Conservation (phyloP, 1,140 invertebrate genomes). For the Contarinia nasturtii region DNA sequence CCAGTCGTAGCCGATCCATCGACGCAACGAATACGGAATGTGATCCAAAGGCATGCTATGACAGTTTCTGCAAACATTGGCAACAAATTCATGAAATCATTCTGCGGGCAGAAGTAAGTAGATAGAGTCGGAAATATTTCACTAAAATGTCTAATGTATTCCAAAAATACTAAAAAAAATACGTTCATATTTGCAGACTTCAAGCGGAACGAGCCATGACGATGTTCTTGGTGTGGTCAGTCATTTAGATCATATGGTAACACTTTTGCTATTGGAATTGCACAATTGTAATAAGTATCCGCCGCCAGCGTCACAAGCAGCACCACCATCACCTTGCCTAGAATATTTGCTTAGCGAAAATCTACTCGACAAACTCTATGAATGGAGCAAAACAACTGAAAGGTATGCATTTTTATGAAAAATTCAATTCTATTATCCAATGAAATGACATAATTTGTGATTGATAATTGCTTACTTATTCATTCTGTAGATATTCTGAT, state of each 20-base stretch:
- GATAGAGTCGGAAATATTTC: too few species aligned
- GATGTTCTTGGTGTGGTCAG: constrained; percentile 79
- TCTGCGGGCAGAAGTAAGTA: constrained; percentile 34
- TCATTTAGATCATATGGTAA: constrained; percentile 81
- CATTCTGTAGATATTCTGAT: constrained; percentile 44
- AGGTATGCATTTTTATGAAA: constrained; percentile 26
- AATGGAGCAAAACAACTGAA: constrained; percentile 55
- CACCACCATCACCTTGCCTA: constrained; percentile 43
- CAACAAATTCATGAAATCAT: constrained; percentile 77
- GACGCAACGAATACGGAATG: constrained; percentile 25
- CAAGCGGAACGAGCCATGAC: constrained; percentile 41
- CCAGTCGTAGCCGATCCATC: constrained; percentile 24
- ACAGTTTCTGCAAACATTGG: constrained; percentile 90
- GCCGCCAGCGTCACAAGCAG: constrained; percentile 19
- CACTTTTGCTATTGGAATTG: constrained; percentile 69
- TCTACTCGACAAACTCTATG: constrained; percentile 53
- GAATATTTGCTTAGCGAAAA: constrained; percentile 61
- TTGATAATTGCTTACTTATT: too few species aligned
- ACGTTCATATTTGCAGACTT: constrained; percentile 11
- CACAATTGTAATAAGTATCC: constrained; percentile 24
- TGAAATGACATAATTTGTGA: too few species aligned
- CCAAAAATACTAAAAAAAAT: not conserved
- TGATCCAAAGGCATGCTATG: constrained; percentile 68
- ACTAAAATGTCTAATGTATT: too few species aligned
- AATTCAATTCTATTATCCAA: too few species aligned